phyloP scores from a whole-genome alignment of 2,797 vertebrate genomes.

The Lacerta viridis region DNA sequence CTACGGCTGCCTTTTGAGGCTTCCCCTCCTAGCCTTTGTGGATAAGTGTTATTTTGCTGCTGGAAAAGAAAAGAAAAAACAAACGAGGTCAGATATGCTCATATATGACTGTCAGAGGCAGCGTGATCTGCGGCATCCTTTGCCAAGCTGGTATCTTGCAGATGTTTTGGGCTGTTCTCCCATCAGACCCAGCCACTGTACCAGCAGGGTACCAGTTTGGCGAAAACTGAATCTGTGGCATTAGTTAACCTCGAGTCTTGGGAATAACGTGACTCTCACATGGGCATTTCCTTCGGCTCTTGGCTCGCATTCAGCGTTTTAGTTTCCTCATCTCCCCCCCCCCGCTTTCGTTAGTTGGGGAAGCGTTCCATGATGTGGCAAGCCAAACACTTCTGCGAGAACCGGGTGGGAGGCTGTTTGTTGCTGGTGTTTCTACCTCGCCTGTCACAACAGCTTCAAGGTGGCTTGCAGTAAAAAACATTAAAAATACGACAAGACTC shows the following conservation, averaged over 20 bases:
- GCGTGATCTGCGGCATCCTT: neutral
- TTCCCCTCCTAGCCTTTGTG: neutral
- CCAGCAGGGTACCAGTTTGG: too few species aligned
- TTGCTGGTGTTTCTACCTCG: neutral
- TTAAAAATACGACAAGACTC: neutral
- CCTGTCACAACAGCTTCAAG: neutral
- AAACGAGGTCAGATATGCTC: neutral
- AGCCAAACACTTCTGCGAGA: neutral
- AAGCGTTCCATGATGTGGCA: neutral
- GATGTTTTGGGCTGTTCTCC: too few species aligned
- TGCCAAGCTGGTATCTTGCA: too few species aligned
- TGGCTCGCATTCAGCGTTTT: neutral
- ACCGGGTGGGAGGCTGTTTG: neutral
- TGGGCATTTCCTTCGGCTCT: neutral
- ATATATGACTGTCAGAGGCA: neutral
- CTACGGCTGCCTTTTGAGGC: neutral
- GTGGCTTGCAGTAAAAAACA: neutral
- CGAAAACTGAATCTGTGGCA: neutral
- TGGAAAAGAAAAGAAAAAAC: neutral
- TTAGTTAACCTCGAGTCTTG: neutral
- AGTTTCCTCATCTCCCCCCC: neutral
- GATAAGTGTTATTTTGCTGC: neutral
- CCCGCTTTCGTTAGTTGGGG: neutral
- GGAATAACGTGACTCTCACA: slow-evolving; percentile 8
- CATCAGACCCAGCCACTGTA: too few species aligned